Percentiles rank a stretch among this genome's conserved stretches.
These are phyloP conservation scores for Cabera pusaria DNA, from an alignment of 2,888 invertebrate species.

Conservation along the genomic window DNA sequence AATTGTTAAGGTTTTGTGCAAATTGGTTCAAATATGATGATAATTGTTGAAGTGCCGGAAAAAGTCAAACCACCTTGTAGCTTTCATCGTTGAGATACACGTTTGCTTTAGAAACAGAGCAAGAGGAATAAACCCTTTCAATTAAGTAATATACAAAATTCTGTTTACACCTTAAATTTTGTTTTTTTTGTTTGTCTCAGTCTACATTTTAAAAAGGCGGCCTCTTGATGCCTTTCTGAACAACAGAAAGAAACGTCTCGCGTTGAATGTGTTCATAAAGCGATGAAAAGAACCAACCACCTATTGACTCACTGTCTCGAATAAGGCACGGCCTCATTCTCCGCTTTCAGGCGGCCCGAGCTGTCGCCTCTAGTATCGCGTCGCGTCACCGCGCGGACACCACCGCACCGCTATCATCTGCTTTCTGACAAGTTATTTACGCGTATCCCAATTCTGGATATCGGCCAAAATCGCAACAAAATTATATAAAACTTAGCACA, in stretches of 20 bases:
- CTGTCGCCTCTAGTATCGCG: slow-evolving; percentile 48
- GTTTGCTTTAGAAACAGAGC: too few species aligned
- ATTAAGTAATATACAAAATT: too few species aligned
- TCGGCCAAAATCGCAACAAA: slow-evolving; percentile 33
- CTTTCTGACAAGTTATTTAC: slow-evolving; percentile 16
- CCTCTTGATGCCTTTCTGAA: not conserved
- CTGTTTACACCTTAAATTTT: too few species aligned
- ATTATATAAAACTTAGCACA: slow-evolving; percentile 56
- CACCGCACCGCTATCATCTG: slow-evolving; percentile 27
- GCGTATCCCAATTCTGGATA: slow-evolving; percentile 16
- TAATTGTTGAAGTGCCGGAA: too few species aligned
- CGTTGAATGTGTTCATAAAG: slow-evolving; percentile 50
- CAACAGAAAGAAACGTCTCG: slow-evolving; percentile 42
- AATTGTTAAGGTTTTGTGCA: too few species aligned
- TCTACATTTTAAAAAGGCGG: too few species aligned
- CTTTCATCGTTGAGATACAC: too few species aligned
- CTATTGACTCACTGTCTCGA: slow-evolving; percentile 69
- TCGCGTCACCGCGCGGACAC: slow-evolving; percentile 39
- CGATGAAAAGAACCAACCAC: slow-evolving; percentile 62
- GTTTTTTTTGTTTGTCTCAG: too few species aligned
- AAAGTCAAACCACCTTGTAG: too few species aligned
- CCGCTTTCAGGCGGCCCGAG: slow-evolving; percentile 57
- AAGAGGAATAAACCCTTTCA: too few species aligned
- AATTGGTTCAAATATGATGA: too few species aligned
- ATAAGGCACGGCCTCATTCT: slow-evolving; percentile 69